These are phyloP conservation scores for Burhinus oedicnemus DNA, from an alignment of 2,113 vertebrate genomes.

Conservation along the genomic window DNA sequence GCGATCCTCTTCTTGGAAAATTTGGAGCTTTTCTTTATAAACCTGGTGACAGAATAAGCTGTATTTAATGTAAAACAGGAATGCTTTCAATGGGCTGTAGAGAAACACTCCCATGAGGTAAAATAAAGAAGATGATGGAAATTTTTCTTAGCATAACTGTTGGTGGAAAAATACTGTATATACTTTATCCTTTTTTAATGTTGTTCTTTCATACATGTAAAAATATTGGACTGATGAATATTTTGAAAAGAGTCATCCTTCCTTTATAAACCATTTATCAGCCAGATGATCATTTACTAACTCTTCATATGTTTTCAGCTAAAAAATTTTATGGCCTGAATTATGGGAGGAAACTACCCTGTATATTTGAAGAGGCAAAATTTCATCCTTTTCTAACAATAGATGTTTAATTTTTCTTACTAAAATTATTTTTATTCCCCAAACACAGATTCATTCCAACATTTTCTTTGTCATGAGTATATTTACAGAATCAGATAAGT, in stretches of 20 bases:
- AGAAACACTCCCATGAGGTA: not conserved
- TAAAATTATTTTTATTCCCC: not conserved
- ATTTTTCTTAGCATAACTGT: not conserved
- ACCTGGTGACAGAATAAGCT: not conserved
- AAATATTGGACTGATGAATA: not conserved
- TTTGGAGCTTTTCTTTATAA: not conserved
- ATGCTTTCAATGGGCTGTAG: not conserved
- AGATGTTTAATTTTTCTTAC: not conserved
- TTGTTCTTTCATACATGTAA: not conserved
- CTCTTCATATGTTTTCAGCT: not conserved
- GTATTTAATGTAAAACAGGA: not conserved
- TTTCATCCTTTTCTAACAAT: not conserved
- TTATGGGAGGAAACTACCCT: not conserved
- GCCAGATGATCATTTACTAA: not conserved
- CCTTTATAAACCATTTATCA: not conserved
- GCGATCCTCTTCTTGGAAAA: not conserved
- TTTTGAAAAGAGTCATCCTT: not conserved
- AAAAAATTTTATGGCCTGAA: not conserved
- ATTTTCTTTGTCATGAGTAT: not conserved
- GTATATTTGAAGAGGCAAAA: not conserved
- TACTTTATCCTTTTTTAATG: not conserved
- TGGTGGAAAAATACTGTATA: not conserved
- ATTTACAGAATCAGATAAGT: not conserved
- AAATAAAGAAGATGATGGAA: not conserved
- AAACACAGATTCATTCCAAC: not conserved